Conservation (phyloP, 2,888 invertebrate species). For the Sesia bembeciformis region DNA sequence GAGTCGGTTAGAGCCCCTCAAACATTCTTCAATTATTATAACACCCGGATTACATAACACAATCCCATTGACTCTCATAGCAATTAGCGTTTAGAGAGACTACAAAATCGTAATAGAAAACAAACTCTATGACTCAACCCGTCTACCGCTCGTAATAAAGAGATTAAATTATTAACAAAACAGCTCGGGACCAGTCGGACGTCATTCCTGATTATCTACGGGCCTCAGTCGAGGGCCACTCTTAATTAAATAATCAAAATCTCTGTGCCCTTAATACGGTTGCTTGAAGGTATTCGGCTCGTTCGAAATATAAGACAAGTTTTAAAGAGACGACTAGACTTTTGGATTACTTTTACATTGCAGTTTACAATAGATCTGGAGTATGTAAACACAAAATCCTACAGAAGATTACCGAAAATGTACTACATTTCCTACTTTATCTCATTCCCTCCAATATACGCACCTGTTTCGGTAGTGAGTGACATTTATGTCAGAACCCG, state of each 20-base stretch:
- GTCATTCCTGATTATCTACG: slow-evolving; percentile 64
- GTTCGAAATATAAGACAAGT: no score
- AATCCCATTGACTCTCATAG: neutral
- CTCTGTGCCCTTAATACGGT: slow-evolving; percentile 14
- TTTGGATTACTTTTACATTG: no score
- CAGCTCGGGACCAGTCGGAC: slow-evolving; percentile 32
- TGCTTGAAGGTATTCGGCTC: neutral
- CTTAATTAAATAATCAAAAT: slow-evolving; percentile 58
- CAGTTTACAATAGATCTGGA: no score
- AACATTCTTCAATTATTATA: neutral
- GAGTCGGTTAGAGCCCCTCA: no score
- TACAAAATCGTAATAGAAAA: slow-evolving; percentile 6
- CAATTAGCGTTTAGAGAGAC: neutral
- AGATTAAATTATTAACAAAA: slow-evolving; percentile 52
- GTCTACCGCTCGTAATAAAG: slow-evolving; percentile 29
- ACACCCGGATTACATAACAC: neutral
- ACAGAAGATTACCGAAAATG: no score
- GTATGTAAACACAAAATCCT: no score
- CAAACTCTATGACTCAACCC: slow-evolving; percentile 3
- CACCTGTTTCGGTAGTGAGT: no score
- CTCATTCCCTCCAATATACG: no score
- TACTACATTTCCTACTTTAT: no score
- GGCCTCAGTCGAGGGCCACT: slow-evolving; percentile 28
- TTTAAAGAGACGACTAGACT: no score
- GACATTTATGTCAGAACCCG: no score